Evolutionary conservation across 1,140 invertebrate genomes (phyloP).

Genomic region (Drosophila pectinifera): DNA sequence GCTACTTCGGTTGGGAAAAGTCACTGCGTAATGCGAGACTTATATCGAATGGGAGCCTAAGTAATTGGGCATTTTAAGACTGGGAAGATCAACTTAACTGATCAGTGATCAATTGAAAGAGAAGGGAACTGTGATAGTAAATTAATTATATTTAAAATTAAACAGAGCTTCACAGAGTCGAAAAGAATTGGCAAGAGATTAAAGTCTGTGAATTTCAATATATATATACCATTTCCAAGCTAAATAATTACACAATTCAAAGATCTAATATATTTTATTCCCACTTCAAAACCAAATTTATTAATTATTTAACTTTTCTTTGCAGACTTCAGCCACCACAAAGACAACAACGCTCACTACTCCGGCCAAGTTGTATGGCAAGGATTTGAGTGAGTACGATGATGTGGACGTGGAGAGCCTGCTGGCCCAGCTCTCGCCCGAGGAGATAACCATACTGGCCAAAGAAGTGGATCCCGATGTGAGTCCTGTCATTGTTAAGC

Average conservation of each 20-base stretch:
- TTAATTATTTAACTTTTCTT: constrained; percentile 46
- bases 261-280: neutral
- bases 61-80: neutral
- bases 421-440: constrained; percentile 95
- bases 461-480: constrained; percentile 99
- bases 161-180: neutral
- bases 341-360: constrained; percentile 95
- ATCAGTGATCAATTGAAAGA: neutral
- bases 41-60: neutral
- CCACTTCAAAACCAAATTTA: too few species aligned
- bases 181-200: too few species aligned
- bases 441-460: constrained; percentile 98
- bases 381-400: constrained; percentile 96
- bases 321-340: constrained; percentile 92
- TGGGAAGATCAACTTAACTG: neutral
- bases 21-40: neutral
- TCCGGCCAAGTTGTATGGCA: constrained; percentile 95
- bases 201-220: too few species aligned
- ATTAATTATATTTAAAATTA: neutral
- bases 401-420: constrained; percentile 98
- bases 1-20: neutral
- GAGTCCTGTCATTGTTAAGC: constrained; percentile 85
- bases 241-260: neutral
- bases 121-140: neutral
- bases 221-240: too few species aligned